Percentiles rank a stretch among this genome's conserved stretches.
phyloP scores from a whole-genome alignment of 2,797 vertebrate species.

The Pseudomugil tenellus region DNA sequence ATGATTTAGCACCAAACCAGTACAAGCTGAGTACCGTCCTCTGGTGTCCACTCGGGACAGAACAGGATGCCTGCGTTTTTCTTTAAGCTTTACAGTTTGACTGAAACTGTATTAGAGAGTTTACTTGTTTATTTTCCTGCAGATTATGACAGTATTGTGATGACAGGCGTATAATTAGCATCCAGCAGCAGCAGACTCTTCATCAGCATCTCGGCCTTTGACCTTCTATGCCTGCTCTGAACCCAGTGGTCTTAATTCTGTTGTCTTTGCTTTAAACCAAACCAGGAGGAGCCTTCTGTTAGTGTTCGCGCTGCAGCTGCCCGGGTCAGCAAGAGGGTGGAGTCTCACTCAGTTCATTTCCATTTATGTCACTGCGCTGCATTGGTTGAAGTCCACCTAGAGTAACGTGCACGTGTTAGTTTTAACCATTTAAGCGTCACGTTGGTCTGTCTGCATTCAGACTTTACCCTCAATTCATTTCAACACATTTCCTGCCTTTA shows the following conservation, averaged over 20 bases:
- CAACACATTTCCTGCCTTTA: not conserved
- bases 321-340: slow-evolving; percentile 15
- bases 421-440: not conserved
- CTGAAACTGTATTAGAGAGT: too few species aligned
- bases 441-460: not conserved
- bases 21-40: not conserved
- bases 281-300: slow-evolving; percentile 67
- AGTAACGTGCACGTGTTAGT: not conserved
- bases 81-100: too few species aligned
- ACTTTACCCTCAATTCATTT: not conserved
- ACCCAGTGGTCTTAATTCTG: slow-evolving; percentile 69
- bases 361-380: not conserved
- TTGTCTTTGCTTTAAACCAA: slow-evolving; percentile 69
- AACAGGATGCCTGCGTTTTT: too few species aligned
- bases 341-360: not conserved
- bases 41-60: too few species aligned
- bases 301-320: slow-evolving; percentile 22
- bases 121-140: not conserved
- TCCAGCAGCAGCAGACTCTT: slow-evolving; percentile 7
- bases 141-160: not conserved
- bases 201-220: slow-evolving; percentile 41
- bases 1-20: not conserved
- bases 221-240: slow-evolving; percentile 69
- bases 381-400: too few species aligned
- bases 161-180: not conserved